Conservation (phyloP, 2,888 invertebrate species). For the Melieria omissa region DNA sequence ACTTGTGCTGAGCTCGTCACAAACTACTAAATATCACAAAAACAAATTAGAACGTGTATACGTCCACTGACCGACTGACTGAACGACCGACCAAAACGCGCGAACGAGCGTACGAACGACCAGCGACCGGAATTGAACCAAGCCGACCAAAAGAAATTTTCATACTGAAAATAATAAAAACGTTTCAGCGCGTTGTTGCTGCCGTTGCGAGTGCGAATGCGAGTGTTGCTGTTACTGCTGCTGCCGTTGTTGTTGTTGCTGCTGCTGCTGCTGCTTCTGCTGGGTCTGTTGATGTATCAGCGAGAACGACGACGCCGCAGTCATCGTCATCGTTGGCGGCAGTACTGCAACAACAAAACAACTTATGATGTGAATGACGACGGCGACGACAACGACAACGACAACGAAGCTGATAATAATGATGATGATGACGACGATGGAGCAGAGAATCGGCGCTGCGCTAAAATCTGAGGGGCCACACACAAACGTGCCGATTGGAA, state of each 20-base stretch:
- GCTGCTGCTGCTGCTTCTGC: neutral
- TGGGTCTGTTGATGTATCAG: constrained; percentile 13
- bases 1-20: constrained; percentile 10
- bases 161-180: constrained; percentile 49
- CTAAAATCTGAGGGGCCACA: too few relatives aligned
- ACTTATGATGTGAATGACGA: constrained; percentile 20
- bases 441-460: too few relatives aligned
- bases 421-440: constrained; percentile 16
- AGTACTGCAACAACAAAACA: constrained; percentile 18
- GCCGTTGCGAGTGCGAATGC: neutral
- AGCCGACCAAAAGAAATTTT: constrained; percentile 61
- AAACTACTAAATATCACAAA: neutral
- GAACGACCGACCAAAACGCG: constrained; percentile 13
- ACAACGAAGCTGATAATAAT: constrained; percentile 7
- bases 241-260: neutral
- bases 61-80: constrained; percentile 13
- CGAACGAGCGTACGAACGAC: constrained; percentile 2
- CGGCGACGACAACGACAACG: constrained; percentile 14
- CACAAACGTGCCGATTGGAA: too few relatives aligned
- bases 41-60: neutral
- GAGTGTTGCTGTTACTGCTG: neutral
- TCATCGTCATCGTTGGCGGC: constrained; percentile 13
- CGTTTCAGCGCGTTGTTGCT: constrained; percentile 22
- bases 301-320: neutral
- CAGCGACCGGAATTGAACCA: constrained; percentile 48